A percentile compares a stretch with the other conserved stretches of the same genome.
These are phyloP conservation scores for Eriocheir sinensis DNA, from an alignment of 1,140 invertebrate species.

Conservation along the genomic window DNA sequence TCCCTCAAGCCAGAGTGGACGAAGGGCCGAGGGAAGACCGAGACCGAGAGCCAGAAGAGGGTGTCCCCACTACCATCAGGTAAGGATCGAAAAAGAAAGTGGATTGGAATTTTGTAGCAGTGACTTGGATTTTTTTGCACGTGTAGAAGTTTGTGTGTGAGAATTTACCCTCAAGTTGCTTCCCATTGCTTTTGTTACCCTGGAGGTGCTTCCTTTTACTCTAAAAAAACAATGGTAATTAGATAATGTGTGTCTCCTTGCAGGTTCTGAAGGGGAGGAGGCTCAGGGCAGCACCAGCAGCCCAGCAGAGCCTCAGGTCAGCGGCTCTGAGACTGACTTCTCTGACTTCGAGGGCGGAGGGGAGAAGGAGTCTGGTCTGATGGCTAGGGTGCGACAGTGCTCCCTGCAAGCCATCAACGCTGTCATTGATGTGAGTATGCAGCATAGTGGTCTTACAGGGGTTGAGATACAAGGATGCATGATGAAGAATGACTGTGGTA, in stretches of 20 bases:
- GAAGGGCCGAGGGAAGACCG: background rate
- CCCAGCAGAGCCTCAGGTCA: background rate
- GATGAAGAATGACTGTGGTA: too few relatives aligned
- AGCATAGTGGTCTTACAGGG: background rate
- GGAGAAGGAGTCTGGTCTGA: slow-evolving; percentile 61
- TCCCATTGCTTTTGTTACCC: too few relatives aligned
- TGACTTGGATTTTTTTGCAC: too few relatives aligned
- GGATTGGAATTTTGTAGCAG: too few relatives aligned
- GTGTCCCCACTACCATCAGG: background rate
- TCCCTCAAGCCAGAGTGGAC: slow-evolving; percentile 74
- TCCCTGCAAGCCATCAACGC: slow-evolving; percentile 71
- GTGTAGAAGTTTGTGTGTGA: too few relatives aligned
- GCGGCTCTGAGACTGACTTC: slow-evolving; percentile 68
- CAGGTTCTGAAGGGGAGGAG: background rate
- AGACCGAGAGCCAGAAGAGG: background rate
- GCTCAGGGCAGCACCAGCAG: background rate
- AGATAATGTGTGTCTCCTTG: background rate
- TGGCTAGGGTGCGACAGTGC: slow-evolving; percentile 63
- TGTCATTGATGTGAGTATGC: slow-evolving; percentile 68
- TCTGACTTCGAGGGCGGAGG: slow-evolving; percentile 65
- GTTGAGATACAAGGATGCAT: background rate
- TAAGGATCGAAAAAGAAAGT: too few relatives aligned
- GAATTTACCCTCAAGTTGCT: too few relatives aligned
- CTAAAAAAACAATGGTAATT: too few relatives aligned
- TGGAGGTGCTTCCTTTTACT: too few relatives aligned